Base-by-base conservation (phyloP, 2,888 invertebrate species). In the Meteorus cinctellus region DNA sequence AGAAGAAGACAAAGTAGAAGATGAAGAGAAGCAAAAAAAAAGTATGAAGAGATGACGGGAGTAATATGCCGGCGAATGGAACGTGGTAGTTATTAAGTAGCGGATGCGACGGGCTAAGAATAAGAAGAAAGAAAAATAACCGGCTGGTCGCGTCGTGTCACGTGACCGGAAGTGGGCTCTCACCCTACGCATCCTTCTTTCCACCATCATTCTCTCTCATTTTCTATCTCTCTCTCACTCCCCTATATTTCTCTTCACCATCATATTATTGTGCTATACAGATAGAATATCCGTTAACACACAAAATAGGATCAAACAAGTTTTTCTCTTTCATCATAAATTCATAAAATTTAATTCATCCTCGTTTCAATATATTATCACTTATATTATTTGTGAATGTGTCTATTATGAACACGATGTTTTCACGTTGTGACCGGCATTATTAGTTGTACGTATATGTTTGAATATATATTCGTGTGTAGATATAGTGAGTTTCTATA, bases 41-140 rank as follows among this genome's bases (percentile, higher is more conserved):
- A 60, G 59, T 62, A 74, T 29, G 68, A 60, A 63, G 55, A 55
- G 67, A 72, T 48, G 72, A 75, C 34, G 66, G 65, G 59, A 77
- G 70, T 70, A 70, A 60, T 70, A 70, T 60, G 70, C 70, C 27
- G 70, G 59, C 72, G 62, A 63, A 72, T 72, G 82, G 84, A 85
- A 86, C 85, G 84, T 84, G 82, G 82, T 84, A 84, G 86, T 86
- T 87, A 86, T 86, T 86, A 86, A 86, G 85, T 85, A 85, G 85
- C 84, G 86, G 86, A 86, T 86, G 86, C 84, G 86, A 85, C 85
- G 84, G 85, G 86, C 87, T 87, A 88, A 89, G 88, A 89, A 89
- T 89, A 89, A 89, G 86, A 89, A 89, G 87, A 88, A 87, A 88
- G 88, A 86, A 87, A 89, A 88, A 88, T 88, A 87, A 86, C 86